Conservation (phyloP, 2,113 vertebrate species). For the Nycticryphes semicollaris region DNA sequence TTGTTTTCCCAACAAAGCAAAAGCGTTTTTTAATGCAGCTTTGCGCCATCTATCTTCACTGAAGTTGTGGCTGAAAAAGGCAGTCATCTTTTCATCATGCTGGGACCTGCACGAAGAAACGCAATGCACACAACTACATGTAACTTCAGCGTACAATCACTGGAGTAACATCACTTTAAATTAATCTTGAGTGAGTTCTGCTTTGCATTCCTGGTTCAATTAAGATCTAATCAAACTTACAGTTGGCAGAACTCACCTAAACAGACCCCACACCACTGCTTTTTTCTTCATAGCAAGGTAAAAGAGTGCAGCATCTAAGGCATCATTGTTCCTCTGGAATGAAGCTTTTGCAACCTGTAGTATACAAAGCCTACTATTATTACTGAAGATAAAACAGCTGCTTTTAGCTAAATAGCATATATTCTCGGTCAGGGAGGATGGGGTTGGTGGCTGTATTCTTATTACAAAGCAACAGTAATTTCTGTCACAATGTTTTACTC, state of each 20-base stretch:
- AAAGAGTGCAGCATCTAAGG: slow-evolving; percentile 95
- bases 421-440: not conserved
- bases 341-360: slow-evolving; percentile 89
- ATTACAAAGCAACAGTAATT: not conserved
- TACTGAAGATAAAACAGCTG: not conserved
- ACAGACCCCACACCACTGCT: slow-evolving; percentile 96
- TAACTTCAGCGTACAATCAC: not conserved
- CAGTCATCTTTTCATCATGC: slow-evolving; percentile 96
- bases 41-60: slow-evolving; percentile 95
- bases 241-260: slow-evolving; percentile 80
- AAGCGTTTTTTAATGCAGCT: slow-evolving; percentile 97
- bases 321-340: slow-evolving; percentile 94
- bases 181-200: not conserved
- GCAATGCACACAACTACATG: not conserved
- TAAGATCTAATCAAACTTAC: not conserved
- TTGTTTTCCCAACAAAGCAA: slow-evolving; percentile 96
- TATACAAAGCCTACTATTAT: slow-evolving; percentile 17
- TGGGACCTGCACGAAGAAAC: slow-evolving; percentile 83
- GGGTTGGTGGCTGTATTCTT: not conserved
- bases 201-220: not conserved
- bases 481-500: not conserved
- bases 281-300: slow-evolving; percentile 99
- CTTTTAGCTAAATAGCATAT: not conserved
- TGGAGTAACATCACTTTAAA: not conserved
- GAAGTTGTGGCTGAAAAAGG: slow-evolving; percentile 98